Evolutionary conservation across 2,113 vertebrate genomes (phyloP).

Genomic region (Pardalotus punctatus): DNA sequence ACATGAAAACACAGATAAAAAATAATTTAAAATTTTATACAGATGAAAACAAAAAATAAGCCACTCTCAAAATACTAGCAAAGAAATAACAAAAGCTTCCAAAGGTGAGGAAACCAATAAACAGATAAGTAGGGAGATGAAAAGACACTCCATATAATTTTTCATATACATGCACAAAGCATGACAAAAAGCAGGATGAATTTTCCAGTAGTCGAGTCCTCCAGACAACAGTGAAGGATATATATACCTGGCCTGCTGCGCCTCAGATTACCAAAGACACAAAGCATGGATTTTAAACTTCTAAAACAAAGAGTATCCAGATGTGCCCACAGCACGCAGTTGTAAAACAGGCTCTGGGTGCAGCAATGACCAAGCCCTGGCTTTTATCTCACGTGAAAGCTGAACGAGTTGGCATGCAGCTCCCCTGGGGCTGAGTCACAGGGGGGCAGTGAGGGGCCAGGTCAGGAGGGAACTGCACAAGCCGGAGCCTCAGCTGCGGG

Average conservation of each 20-base stretch:
- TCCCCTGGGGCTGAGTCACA: not conserved
- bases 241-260: not conserved
- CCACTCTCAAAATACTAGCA: not conserved
- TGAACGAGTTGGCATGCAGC: accelerated
- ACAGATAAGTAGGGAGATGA: not conserved
- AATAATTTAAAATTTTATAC: not conserved
- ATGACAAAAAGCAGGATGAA: not conserved
- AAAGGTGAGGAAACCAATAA: not conserved
- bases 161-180: not conserved
- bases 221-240: not conserved
- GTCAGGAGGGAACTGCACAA: not conserved
- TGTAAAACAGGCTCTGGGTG: not conserved
- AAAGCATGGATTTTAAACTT: not conserved
- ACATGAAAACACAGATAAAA: not conserved
- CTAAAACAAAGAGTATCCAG: not conserved
- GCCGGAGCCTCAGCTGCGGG: not conserved
- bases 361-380: not conserved
- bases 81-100: not conserved
- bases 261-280: not conserved
- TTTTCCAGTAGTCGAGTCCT: not conserved
- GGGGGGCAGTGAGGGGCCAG: accelerated
- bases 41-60: not conserved
- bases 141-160: not conserved
- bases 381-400: not conserved
- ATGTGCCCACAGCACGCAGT: accelerated